Evolutionary conservation across 2,113 vertebrate genomes (phyloP).

Genomic region (Grus americana): DNA sequence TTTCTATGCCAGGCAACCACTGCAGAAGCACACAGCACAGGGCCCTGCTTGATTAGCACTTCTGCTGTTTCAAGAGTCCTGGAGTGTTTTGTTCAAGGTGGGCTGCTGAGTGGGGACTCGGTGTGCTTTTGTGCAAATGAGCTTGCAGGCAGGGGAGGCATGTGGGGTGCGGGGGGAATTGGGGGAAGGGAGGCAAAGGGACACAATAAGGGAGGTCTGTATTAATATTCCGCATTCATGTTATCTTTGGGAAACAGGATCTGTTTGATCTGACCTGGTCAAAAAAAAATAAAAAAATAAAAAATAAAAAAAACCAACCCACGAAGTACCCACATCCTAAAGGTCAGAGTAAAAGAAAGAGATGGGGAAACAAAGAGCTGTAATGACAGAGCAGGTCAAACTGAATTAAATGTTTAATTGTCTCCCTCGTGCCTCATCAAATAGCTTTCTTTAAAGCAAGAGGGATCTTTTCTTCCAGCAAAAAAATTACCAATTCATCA

Average conservation of each 20-base stretch:
- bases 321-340: background rate
- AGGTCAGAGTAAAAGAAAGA: constrained; percentile 40
- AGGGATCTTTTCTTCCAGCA: constrained; percentile 42
- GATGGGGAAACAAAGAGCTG: constrained; percentile 37
- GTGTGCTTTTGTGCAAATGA: constrained; percentile 59
- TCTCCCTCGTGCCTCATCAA: constrained; percentile 51
- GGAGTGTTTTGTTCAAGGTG: constrained; percentile 74
- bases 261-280: constrained; percentile 37
- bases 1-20: constrained; percentile 77
- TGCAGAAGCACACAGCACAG: constrained; percentile 69
- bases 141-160: background rate
- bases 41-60: constrained; percentile 75
- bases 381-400: constrained; percentile 60
- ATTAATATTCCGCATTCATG: background rate
- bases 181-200: background rate
- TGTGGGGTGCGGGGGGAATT: background rate
- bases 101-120: constrained; percentile 65
- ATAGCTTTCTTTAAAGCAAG: constrained; percentile 44
- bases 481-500: constrained; percentile 53
- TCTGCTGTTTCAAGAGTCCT: constrained; percentile 68
- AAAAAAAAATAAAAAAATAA: background rate
- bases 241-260: constrained; percentile 55
- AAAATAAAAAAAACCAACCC: background rate
- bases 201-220: constrained; percentile 1
- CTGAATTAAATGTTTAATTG: constrained; percentile 63